Base-by-base conservation (phyloP, 2,113 vertebrate species). In the Spermophilus dauricus region DNA sequence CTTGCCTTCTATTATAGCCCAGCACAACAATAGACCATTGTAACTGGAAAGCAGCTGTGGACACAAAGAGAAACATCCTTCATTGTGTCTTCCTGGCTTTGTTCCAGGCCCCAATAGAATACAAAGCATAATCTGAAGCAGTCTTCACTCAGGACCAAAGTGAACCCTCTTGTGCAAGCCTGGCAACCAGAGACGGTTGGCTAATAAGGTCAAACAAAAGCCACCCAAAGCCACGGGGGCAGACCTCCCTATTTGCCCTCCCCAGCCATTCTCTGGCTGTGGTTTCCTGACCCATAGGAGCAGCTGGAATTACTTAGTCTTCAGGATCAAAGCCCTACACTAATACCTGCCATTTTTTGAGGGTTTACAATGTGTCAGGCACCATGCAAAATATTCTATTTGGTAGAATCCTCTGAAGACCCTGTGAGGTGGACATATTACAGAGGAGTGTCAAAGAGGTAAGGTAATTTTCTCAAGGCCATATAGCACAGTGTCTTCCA, bases 41-140 rank as follows among this genome's bases (percentile, higher is more conserved):
- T 97, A 89, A 86, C 78, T 51, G 85, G 76, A 56, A 95, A 97
- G 95, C 92, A 97, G 80, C 95, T 96, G 87, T 39, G 89, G 89
- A 96, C 96, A 98, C 96, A 97, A 97, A 97, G 80, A 91, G 32
- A 96, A 96, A 87, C 97, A 97, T 95, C 91, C 63, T 96, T 86
- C 86, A 96, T 87, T 97, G 84, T 97, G 70, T 84, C 84, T 96
- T 72, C 37, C 65, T 96, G 92, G 89, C 97, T 97, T 96, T 85
- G 65, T 51, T 97, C 94, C 97, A 97, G 76, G 65, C 82, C 84
- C 86, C 91, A 96, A 56, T 30, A 96, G 97, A 97, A 96, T 3
- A 96, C 63, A 97, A 91, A 95, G 97, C 87, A 97, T 86, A 97
- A 97, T 96, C 92, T 96, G 96, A 97, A 97, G 86, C 85, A 82